A percentile compares a stretch with the other conserved stretches of the same genome.
These are phyloP conservation scores for Engystomops pustulosus DNA, from an alignment of 2,113 vertebrate species.

Conservation along the genomic window DNA sequence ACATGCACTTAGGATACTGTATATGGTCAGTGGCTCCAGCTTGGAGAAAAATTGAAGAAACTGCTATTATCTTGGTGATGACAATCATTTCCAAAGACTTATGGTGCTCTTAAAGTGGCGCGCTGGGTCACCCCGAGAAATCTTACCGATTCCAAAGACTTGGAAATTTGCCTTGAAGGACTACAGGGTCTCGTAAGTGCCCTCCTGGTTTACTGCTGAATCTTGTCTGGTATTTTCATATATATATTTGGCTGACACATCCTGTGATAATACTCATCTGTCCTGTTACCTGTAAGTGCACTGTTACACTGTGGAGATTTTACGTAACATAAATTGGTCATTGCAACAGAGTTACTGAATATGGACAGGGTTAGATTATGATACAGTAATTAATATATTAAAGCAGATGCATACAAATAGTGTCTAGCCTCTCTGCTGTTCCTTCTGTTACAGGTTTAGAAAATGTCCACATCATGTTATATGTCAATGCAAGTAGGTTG, in stretches of 20 bases:
- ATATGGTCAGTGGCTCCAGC: background rate
- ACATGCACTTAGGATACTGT: background rate
- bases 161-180: background rate
- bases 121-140: background rate
- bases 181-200: too few relatives aligned
- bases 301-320: background rate
- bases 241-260: background rate
- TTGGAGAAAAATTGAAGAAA: background rate
- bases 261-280: background rate
- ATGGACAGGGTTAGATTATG: background rate
- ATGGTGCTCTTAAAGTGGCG: background rate
- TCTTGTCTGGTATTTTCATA: too few relatives aligned
- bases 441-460: background rate
- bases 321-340: background rate
- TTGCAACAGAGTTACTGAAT: slow-evolving; percentile 8
- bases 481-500: background rate
- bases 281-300: background rate
- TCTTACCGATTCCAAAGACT: background rate
- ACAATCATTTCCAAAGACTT: slow-evolving; percentile 5
- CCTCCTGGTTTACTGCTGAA: too few relatives aligned
- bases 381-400: background rate
- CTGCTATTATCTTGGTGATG: slow-evolving; percentile 10
- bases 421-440: background rate
- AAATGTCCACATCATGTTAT: background rate
- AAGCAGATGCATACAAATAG: background rate